phyloP scores from a whole-genome alignment of 2,888 invertebrate species.

The Tenthredo notha region DNA sequence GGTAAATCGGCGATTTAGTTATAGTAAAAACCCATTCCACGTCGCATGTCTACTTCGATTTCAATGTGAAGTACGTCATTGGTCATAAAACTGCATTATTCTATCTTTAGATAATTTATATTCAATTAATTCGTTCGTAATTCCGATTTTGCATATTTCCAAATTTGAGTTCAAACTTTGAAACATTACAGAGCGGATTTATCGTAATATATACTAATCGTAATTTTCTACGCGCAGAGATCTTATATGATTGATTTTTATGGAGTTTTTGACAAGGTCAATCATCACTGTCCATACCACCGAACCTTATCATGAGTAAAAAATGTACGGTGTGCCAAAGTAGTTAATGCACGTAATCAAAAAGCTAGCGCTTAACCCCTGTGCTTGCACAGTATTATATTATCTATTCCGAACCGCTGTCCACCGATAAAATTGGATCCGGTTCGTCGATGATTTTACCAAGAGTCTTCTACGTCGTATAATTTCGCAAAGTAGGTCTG shows the following conservation, averaged over 20 bases:
- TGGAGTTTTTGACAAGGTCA: not conserved
- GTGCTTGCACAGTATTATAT: not conserved
- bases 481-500: not conserved
- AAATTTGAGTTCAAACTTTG: not conserved
- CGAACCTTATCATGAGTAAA: constrained; percentile 20
- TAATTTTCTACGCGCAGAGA: no score
- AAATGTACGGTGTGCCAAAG: constrained; percentile 1
- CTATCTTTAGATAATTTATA: not conserved
- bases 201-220: not conserved
- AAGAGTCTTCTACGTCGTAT: not conserved
- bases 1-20: not conserved
- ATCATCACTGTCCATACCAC: not conserved
- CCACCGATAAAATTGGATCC: not conserved
- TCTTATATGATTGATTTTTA: not conserved
- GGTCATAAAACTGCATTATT: not conserved
- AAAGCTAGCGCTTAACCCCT: not conserved
- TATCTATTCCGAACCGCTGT: not conserved
- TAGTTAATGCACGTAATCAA: constrained; percentile 19
- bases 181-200: not conserved
- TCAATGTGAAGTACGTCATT: not conserved
- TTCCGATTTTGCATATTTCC: not conserved
- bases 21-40: not conserved
- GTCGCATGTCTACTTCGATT: not conserved
- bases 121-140: not conserved
- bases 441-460: not conserved